phyloP scores from a whole-genome alignment of 2,797 vertebrate species.

The Acestrorhynchus altus region DNA sequence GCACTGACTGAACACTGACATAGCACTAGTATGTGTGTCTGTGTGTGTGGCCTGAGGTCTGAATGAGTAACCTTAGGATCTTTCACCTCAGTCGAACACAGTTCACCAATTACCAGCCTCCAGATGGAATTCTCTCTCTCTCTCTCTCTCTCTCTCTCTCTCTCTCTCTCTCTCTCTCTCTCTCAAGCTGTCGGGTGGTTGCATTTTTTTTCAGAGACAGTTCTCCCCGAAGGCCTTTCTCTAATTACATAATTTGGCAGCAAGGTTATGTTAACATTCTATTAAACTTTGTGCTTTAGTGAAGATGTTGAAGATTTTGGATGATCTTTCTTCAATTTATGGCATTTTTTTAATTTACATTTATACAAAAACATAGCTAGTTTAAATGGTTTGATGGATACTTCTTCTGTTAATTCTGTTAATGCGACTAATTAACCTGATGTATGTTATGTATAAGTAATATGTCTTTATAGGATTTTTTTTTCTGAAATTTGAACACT shows the following conservation, averaged over 20 bases:
- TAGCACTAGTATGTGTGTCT: background rate
- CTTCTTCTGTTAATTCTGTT: too few relatives aligned
- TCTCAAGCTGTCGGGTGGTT: constrained; percentile 33
- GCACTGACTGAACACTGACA: constrained; percentile 21
- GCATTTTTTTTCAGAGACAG: constrained; percentile 31
- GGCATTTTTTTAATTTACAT: background rate
- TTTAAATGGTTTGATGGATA: too few relatives aligned
- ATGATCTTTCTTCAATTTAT: constrained; percentile 15
- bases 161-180: constrained; percentile 12
- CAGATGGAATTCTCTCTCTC: constrained; percentile 30
- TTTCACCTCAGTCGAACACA: constrained; percentile 38
- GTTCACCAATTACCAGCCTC: constrained; percentile 48
- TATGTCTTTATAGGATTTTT: too few relatives aligned
- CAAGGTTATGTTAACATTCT: constrained; percentile 39
- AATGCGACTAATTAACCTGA: too few relatives aligned
- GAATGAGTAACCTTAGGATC: constrained; percentile 41
- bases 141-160: constrained; percentile 22
- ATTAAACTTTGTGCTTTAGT: constrained; percentile 34
- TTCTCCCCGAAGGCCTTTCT: constrained; percentile 37
- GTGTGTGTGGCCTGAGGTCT: constrained; percentile 21
- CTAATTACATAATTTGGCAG: constrained; percentile 55
- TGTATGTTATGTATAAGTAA: too few relatives aligned
- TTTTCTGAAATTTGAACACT: too few relatives aligned
- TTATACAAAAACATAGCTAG: background rate
- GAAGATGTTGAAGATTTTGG: constrained; percentile 17